phyloP scores from a whole-genome alignment of 2,113 vertebrate genomes.

The Willisornis vidua region DNA sequence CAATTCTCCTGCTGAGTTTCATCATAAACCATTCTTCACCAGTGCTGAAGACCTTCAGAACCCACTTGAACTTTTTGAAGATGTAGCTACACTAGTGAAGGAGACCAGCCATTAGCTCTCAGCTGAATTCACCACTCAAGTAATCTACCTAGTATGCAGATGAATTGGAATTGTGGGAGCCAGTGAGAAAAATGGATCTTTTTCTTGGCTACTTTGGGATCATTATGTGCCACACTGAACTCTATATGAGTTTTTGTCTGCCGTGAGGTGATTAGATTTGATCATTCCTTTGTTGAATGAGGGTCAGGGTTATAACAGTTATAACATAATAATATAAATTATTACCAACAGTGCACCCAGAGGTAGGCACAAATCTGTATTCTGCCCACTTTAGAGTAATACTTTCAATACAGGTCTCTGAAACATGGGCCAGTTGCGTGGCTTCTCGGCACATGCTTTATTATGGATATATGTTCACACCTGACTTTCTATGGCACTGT shows the following conservation, averaged over 20 bases:
- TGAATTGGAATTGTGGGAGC: neutral
- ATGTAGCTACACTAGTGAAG: neutral
- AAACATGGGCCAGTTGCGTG: neutral
- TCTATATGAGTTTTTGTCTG: neutral
- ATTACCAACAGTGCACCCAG: neutral
- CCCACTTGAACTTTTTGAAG: neutral
- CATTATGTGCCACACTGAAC: neutral
- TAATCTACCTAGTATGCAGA: neutral
- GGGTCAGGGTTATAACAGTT: neutral
- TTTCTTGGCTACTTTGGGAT: neutral
- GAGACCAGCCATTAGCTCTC: neutral
- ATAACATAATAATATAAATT: neutral
- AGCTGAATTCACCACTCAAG: neutral
- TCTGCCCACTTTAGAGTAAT: neutral
- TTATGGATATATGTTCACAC: neutral
- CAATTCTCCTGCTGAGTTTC: neutral
- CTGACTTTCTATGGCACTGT: neutral
- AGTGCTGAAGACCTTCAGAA: neutral
- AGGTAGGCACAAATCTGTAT: neutral
- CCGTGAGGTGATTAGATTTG: neutral
- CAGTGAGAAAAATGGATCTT: neutral
- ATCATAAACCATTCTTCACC: neutral
- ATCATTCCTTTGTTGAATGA: neutral
- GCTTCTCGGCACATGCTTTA: neutral
- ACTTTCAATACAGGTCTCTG: neutral